Base-by-base conservation (phyloP, 2,888 invertebrate genomes). In the Calliopum simillimum region DNA sequence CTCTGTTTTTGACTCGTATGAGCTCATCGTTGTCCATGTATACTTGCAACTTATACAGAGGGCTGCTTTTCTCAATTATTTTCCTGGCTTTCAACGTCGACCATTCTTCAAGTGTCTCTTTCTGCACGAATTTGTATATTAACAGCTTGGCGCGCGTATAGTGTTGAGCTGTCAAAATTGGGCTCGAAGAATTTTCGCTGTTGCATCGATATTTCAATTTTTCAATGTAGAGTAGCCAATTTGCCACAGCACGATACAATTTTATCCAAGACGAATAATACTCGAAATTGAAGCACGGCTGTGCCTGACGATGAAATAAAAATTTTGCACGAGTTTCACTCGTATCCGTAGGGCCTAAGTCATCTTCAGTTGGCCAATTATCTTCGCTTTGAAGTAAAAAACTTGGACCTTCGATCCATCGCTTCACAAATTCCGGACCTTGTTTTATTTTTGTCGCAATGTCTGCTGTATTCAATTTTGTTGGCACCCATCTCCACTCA, bases 401-500 rank as follows among this genome's bases (percentile, higher is more conserved):
- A 1, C 12, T 49, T 2, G 73, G 73, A 12, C 72, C 72, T 4
- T 47, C 33, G 51, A 75, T 71, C 73, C 72, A 75, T 8, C n/a
- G 23, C 4, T 67, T 21, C n/a, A 1, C 5, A 43, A n/a, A 67
- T 6, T 6, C 58, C 6, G 12, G 43, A 25, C 5, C 51, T 49
- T 14, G 70, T 25, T 21, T 43, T 12, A 46, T 46, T 12, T 72
- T 69, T 59, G 65, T 71, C 5, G 69, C 59, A 8, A 67, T 25
- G 21, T 75, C 73, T 13, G 70, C 74, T 4, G 68, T 61, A 67
- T 74, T 76, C n/a, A 67, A 11, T 65, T 71, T 71, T 3, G 74
- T 71, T 4, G 74, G 71, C 33, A 74, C 63, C 71, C 73, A 76
- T 41, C 65, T 44, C 71, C 73, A 74, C 47, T 74, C 59, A 1